Conservation (phyloP, 2,113 vertebrate species). For the Petromus typicus region DNA sequence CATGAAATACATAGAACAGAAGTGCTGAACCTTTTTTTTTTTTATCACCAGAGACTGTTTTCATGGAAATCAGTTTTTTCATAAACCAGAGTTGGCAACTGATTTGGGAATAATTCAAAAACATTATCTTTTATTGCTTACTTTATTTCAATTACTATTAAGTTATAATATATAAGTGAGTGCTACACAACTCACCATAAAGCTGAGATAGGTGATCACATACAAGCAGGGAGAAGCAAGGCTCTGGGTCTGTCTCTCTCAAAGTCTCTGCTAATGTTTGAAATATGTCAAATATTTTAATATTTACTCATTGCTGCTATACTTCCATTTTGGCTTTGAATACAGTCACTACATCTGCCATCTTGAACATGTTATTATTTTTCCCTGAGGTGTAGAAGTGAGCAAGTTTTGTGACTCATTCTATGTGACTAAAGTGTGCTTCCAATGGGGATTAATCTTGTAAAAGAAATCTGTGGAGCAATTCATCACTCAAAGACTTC, state of each 20-base stretch:
- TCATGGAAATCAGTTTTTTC: neutral
- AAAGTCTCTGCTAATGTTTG: neutral
- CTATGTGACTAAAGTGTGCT: neutral
- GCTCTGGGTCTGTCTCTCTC: neutral
- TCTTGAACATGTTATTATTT: neutral
- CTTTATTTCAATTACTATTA: neutral
- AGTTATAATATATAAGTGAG: neutral
- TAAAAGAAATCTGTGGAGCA: neutral
- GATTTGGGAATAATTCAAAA: neutral
- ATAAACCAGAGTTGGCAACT: neutral
- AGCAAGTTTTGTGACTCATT: neutral
- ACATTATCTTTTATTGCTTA: neutral
- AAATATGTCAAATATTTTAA: neutral
- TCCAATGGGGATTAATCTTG: neutral
- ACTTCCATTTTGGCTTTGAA: neutral
- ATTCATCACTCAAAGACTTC: neutral
- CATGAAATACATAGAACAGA: neutral
- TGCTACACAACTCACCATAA: neutral
- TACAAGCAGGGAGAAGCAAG: neutral
- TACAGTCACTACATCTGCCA: neutral
- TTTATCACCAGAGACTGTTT: neutral
- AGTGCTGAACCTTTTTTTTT: neutral
- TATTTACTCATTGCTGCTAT: neutral
- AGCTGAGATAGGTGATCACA: neutral
- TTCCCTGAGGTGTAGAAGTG: neutral